Base-by-base conservation (phyloP, 2,888 invertebrate species). In the Yponomeuta sedellus region DNA sequence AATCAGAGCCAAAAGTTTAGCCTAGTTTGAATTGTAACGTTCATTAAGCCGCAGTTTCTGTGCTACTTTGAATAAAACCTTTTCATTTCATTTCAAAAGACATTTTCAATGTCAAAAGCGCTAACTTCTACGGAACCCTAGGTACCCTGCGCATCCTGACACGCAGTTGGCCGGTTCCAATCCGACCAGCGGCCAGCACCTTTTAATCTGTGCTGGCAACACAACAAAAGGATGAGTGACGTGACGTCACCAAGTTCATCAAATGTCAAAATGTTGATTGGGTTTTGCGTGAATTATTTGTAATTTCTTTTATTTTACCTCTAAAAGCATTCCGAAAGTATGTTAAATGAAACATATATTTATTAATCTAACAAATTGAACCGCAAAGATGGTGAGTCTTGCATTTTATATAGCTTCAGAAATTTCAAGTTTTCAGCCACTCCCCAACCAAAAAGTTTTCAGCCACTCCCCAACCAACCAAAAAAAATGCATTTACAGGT, bases 391-490 rank as follows among this genome's bases (percentile, higher is more conserved):
- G 44, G 44, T 52, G 16, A 52, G 44, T 52, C 16, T 2, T 16
- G 22, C n/a, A 59, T 19, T 22, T 34, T 20, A 19, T 22, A 12
- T 19, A 59, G 19, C 59, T 59, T 4, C 44, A 11, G 4, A 52
- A 52, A 16, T 52, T 52, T 52, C 44, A 52, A 16, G 12, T 52
- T 52, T 52, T 52, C 16, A 52, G 44, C 44, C 44, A 59, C 59
- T 59, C 59, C 59, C 22, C 20, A n/a, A 58, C 58, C 16, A 58
- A 19, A 44, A 44, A 10, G 12, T 34, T 52, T 52, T 52, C 16
- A 52, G 44, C 44, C 44, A 59, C 59, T 59, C 59, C 59, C 22
- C 20, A n/a, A 58, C 58, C 16, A 58, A 19, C 4, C n/a, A 44
- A 10, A 6, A 8, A 34, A 34, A 34, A 34, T 34, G 34, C 34